Base-by-base conservation (phyloP, 2,797 vertebrate species). In the Miichthys miiuy region DNA sequence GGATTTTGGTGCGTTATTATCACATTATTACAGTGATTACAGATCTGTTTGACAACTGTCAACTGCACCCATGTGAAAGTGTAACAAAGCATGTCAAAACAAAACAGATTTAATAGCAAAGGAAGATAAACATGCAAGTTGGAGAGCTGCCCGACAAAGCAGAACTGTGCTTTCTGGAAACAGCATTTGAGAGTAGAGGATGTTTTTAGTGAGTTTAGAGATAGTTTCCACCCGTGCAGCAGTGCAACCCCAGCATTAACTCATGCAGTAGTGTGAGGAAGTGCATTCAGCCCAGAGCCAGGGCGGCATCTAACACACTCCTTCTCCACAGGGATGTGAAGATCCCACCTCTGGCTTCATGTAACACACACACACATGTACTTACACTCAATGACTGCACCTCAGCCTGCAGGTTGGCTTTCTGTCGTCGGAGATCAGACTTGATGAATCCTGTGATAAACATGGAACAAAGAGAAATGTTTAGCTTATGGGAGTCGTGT, bases 351-450 rank as follows among this genome's bases (percentile, higher is more conserved):
- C 64, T 63, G 55, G 79, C 56, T 42, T 61, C 58, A 73, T 48
- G 75, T 3, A 67, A 79, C 63, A 66, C 68, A 78, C 63, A 66
- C 34, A 38, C 73, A 63, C 18, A 68, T 69, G 21, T 94, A 97
- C 97, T 97, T 89, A 97, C 97, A 13, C 79, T 89, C 68, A 89
- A 77, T 67, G 88, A 63, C 82, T 75, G 44, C 76, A 90, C 86
- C 68, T 90, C 85, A 0, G 68, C 8, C 78, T 85, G 77, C 3
- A 79, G 82, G 93, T 97, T 98, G 80, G 97, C 97, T 76, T 89
- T 96, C 79, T 97, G 97, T 78, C 98, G 95, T 72, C 96, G 94
- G 27, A 99, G 96, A 77, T 99, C 97, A 2, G 97, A 92, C 91
- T 96, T 97, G 88, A 99, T 98, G 67, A 97, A 94, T 56, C 86